Conservation (phyloP, 2,113 vertebrate species). For the Notothenia coriiceps region DNA sequence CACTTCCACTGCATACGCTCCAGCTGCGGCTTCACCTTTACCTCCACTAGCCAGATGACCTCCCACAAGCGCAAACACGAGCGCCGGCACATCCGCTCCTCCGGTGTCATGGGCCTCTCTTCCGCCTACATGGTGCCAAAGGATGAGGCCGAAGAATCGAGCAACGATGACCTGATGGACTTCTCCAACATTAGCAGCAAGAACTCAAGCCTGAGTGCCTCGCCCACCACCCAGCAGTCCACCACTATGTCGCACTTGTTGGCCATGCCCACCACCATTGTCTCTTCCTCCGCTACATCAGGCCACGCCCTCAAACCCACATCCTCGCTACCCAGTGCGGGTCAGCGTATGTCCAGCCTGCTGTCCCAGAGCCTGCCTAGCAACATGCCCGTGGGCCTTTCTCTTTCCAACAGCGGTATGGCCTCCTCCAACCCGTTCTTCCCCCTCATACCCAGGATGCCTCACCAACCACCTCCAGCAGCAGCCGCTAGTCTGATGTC, state of each 20-base stretch:
- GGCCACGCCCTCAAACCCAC: conserved; percentile 85
- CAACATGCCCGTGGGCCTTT: conserved; percentile 92
- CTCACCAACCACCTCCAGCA: conserved; percentile 87
- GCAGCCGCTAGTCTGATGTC: conserved; percentile 87
- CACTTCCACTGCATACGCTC: conserved; percentile 99
- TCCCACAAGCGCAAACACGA: conserved; percentile 99
- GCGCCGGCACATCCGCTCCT: conserved; percentile 94
- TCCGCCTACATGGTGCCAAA: conserved; percentile 90
- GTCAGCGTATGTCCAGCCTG: conserved; percentile 90
- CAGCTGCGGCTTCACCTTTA: conserved; percentile 99
- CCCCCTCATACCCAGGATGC: conserved; percentile 90
- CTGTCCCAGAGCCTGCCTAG: conserved; percentile 93
- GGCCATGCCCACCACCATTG: conserved; percentile 81
- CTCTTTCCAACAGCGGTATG: conserved; percentile 89
- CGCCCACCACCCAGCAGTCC: conserved; percentile 97
- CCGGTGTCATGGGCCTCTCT: conserved; percentile 89
- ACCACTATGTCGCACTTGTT: conserved; percentile 86
- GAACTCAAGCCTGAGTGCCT: conserved; percentile 99
- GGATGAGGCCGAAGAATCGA: conserved; percentile 97
- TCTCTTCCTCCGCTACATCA: conserved; percentile 83
- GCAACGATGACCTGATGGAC: conserved; percentile 97
- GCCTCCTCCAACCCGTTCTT: conserved; percentile 88
- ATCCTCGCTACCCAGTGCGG: conserved; percentile 80
- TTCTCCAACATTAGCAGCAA: conserved; percentile 98
- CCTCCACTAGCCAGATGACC: conserved; percentile 99